phyloP scores from a whole-genome alignment of 2,797 vertebrate genomes.

The Microctenopoma steveboyesi region DNA sequence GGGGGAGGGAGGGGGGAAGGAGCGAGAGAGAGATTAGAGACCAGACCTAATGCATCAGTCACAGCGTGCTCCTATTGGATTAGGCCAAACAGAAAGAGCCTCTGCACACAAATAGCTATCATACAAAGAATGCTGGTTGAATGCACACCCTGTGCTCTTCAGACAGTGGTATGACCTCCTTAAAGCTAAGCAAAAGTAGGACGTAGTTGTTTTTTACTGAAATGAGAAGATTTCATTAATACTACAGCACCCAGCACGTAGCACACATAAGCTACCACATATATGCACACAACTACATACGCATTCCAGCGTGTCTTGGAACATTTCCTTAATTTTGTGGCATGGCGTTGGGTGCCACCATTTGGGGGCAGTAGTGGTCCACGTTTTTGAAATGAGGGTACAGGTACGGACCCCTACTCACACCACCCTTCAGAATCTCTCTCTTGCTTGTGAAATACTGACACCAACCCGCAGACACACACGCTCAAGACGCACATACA shows the following conservation, averaged over 20 bases:
- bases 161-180: constrained; percentile 58
- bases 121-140: constrained; percentile 54
- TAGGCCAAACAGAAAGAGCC: constrained; percentile 75
- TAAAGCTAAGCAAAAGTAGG: constrained; percentile 39
- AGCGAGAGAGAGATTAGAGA: constrained; percentile 76
- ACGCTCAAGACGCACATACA: constrained; percentile 41
- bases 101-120: constrained; percentile 60
- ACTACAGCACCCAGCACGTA: constrained; percentile 30
- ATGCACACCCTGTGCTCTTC: constrained; percentile 45
- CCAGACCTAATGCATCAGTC: constrained; percentile 83
- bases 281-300: constrained; percentile 30
- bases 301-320: constrained; percentile 35
- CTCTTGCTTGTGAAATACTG: constrained; percentile 73
- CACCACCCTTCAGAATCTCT: constrained; percentile 74
- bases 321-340: constrained; percentile 32
- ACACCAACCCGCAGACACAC: constrained; percentile 64
- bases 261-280: constrained; percentile 1
- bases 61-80: constrained; percentile 84
- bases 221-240: constrained; percentile 41
- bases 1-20: constrained; percentile 51
- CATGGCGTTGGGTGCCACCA: constrained; percentile 53
- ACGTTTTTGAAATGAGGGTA: constrained; percentile 51
- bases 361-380: constrained; percentile 76
- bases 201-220: constrained; percentile 13
- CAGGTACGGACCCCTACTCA: constrained; percentile 62